Percentiles rank a stretch among this genome's conserved stretches.
These are phyloP conservation scores for Periphyllus acericola DNA, from an alignment of 2,888 invertebrate genomes.

Conservation along the genomic window DNA sequence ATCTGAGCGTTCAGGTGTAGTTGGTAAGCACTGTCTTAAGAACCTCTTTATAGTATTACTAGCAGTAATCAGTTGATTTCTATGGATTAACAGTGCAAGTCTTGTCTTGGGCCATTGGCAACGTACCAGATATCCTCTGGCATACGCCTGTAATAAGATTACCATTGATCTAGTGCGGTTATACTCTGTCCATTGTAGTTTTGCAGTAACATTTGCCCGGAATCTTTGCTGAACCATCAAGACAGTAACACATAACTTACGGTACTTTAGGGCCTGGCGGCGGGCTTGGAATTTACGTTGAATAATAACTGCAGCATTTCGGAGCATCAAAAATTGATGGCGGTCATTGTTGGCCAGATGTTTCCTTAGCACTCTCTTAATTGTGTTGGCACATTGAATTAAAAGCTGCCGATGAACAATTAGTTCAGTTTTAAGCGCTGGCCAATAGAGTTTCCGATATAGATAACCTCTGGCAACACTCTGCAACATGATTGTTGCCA, in stretches of 20 bases:
- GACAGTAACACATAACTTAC: neutral
- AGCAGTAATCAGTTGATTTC: neutral
- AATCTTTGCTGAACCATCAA: neutral
- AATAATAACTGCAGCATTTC: neutral
- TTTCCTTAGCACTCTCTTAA: neutral
- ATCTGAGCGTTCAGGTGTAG: neutral
- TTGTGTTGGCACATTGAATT: neutral
- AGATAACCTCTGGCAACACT: conserved; percentile 14
- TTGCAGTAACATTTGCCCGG: conserved; percentile 17
- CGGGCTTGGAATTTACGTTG: conserved; percentile 36
- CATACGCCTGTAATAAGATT: neutral
- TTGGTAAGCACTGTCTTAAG: neutral
- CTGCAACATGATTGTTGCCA: neutral
- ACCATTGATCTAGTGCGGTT: neutral
- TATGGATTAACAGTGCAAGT: neutral
- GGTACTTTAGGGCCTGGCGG: neutral
- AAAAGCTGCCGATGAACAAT: neutral
- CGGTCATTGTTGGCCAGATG: neutral
- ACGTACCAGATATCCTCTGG: neutral
- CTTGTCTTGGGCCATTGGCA: neutral
- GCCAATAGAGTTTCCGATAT: neutral
- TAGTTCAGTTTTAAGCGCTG: neutral
- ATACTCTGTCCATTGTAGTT: neutral
- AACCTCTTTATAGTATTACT: neutral
- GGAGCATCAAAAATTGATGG: neutral